Conservation (phyloP, 2,797 vertebrate species). For the Psittacula derbiana region DNA sequence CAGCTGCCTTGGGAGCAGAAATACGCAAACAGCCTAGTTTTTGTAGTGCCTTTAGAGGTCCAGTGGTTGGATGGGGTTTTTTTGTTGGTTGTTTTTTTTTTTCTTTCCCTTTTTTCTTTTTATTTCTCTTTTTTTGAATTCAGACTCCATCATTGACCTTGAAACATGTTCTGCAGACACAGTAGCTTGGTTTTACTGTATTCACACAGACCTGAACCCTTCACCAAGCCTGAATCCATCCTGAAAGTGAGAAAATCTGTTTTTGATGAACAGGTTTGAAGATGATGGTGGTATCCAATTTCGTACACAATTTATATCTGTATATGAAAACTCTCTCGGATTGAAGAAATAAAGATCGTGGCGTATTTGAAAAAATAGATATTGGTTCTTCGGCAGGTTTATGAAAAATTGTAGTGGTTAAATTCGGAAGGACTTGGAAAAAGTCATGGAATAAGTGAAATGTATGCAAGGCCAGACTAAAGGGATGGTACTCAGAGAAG, state of each 20-base stretch:
- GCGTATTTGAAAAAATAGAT: background rate
- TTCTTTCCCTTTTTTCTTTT: background rate
- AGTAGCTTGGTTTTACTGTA: background rate
- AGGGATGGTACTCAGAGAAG: background rate
- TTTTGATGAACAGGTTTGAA: background rate
- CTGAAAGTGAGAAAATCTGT: background rate
- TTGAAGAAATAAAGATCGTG: background rate
- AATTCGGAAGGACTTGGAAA: background rate
- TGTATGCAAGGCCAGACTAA: rapidly evolving
- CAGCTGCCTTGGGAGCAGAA: background rate
- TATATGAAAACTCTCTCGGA: background rate
- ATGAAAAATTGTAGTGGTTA: background rate
- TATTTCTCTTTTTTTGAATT: background rate
- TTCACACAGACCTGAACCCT: background rate
- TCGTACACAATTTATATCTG: background rate
- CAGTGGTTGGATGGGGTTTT: background rate
- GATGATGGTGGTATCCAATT: background rate
- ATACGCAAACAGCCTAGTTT: background rate
- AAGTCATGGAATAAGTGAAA: background rate
- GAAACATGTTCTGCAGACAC: background rate
- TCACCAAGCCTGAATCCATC: background rate
- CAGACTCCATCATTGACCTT: background rate
- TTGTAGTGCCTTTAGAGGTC: background rate
- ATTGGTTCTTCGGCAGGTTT: background rate
- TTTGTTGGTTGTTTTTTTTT: background rate